These are phyloP conservation scores for rabbit (Oryctolagus cuniculus) DNA, from an alignment of 2,113 vertebrate species.

Conservation along the genomic window DNA sequence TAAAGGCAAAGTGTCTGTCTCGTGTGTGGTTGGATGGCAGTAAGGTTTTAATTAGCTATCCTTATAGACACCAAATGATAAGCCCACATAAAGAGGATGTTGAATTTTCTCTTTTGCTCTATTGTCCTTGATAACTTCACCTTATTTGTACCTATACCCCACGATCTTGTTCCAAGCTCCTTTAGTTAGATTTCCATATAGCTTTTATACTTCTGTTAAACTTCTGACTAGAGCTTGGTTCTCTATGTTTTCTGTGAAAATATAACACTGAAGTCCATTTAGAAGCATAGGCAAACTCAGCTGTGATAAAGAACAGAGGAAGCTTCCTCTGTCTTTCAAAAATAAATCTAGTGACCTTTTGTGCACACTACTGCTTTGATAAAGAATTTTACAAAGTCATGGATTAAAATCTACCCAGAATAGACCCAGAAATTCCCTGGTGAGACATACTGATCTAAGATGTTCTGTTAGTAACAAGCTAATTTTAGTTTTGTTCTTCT, in stretches of 20 bases:
- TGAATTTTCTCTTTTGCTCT: background rate
- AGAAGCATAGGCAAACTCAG: constrained; percentile 32
- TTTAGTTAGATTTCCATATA: background rate
- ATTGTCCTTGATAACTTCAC: constrained; percentile 21
- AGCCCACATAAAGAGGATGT: background rate
- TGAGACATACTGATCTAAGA: constrained; percentile 31
- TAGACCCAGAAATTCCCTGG: constrained; percentile 49
- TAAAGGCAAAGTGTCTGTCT: constrained; percentile 28
- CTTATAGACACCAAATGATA: background rate
- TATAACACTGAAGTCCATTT: background rate
- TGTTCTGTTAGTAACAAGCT: background rate
- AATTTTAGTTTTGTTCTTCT: background rate
- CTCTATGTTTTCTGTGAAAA: constrained; percentile 19
- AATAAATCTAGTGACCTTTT: constrained; percentile 59
- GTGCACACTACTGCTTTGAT: constrained; percentile 23
- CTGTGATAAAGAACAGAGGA: constrained; percentile 52
- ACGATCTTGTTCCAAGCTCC: background rate
- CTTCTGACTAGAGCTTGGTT: background rate
- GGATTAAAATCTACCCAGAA: constrained; percentile 60
- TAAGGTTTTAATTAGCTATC: background rate
- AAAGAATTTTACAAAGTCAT: constrained; percentile 40
- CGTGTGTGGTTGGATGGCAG: background rate
- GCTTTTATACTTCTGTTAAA: background rate
- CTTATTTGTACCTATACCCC: background rate
- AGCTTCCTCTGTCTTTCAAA: constrained; percentile 60